Percentiles rank a stretch among this genome's conserved stretches.
phyloP scores from a whole-genome alignment of 2,888 invertebrate species.

The Cantharis nigra region DNA sequence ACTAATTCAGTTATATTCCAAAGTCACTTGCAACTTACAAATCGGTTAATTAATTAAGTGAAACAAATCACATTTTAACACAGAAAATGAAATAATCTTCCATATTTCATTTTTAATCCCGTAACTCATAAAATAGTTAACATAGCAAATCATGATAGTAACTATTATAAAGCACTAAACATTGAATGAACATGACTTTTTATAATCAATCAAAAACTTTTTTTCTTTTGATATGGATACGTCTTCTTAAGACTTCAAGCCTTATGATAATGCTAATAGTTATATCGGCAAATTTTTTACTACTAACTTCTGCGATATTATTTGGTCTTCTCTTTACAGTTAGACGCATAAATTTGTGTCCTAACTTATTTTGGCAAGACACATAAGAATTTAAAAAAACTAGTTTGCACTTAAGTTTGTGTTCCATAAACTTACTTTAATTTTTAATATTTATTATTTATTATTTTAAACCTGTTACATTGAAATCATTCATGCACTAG shows the following conservation, averaged over 20 bases:
- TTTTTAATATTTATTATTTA: not conserved
- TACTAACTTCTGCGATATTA: not conserved
- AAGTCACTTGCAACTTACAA: not conserved
- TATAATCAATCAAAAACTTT: not conserved
- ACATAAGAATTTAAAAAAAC: not conserved
- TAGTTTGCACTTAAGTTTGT: not conserved
- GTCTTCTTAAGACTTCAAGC: not conserved
- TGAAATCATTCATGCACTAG: not conserved
- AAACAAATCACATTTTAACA: not conserved
- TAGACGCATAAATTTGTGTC: not conserved
- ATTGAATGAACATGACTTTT: too few species aligned
- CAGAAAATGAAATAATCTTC: not conserved
- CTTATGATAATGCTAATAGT: not conserved
- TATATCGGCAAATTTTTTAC: not conserved
- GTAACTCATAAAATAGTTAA: not conserved
- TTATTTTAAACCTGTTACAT: not conserved
- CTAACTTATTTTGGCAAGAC: not conserved
- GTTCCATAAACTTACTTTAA: not conserved
- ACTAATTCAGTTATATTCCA: not conserved
- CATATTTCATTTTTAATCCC: not conserved
- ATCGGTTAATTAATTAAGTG: not conserved
- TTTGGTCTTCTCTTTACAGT: not conserved
- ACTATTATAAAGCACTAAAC: too few species aligned
- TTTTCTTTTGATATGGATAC: not conserved
- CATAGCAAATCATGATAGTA: not conserved